Base-by-base conservation (phyloP, 2,888 invertebrate genomes). In the Ischnura elegans region DNA sequence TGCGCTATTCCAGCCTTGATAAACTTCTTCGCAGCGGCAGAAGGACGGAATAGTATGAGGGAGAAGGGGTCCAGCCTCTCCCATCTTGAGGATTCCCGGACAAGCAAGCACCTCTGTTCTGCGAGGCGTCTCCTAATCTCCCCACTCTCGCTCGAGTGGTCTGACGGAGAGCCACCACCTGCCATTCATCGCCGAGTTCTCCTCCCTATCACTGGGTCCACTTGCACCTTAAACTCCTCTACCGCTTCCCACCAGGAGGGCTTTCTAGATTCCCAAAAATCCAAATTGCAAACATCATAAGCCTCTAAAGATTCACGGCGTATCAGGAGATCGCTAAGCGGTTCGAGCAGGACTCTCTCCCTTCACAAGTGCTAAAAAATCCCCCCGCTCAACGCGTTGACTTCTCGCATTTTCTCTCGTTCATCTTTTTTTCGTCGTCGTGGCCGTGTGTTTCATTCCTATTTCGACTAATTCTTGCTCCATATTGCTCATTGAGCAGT, bases 261-360 rank as follows among this genome's bases (percentile, higher is more conserved):
- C 29, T 76, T 76, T 76, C 36, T 36, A 76, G 36, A 76, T 76
- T 76, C 90, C 43, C 42, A 43, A 45, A 19, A 90, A 90, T 90
- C 90, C 90, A 90, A 90, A 90, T 90, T 55, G 61, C 90, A 90
- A 90, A 90, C 61, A 90, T 42, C 66, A 43, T 66, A 90, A 90
- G 90, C 90, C n/a, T 90, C 61, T 90, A 43, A 90, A 43, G 61
- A 43, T 90, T 61, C 55, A 66, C 55, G 90, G 61, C 76, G 76
- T n/a, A 61, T 90, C 43, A 90, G 25, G 90, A 43, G 36, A 21
- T 87, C 87, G 21, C 61, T 90, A n/a, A 5, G 90, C 61, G 61
- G 66, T 16, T 45, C 43, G 61, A 90, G n/a, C n/a, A n/a, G n/a
- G n/a, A n/a, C n/a, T n/a, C n/a, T n/a, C n/a, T n/a, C n/a, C n/a